Evolutionary conservation across 2,113 vertebrate species (phyloP).

Genomic region (Pygoscelis adeliae): DNA sequence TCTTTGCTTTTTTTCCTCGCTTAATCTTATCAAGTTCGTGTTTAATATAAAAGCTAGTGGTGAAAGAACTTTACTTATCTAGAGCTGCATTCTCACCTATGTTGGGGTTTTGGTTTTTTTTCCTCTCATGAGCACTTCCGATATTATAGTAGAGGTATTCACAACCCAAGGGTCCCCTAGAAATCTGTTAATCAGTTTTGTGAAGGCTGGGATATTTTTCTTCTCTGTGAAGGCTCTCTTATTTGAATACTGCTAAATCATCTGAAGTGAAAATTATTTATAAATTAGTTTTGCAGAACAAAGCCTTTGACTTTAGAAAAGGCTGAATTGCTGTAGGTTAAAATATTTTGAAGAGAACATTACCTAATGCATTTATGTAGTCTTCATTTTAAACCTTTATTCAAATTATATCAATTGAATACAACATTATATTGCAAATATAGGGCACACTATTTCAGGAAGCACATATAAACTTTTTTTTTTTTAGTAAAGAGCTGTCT

Average conservation of each 20-base stretch:
- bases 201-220: neutral
- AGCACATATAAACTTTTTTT: neutral
- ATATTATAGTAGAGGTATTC: neutral
- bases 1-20: neutral
- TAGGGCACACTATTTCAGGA: neutral
- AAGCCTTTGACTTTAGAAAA: conserved; percentile 7
- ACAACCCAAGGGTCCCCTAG: neutral
- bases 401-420: neutral
- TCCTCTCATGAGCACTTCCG: neutral
- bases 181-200: neutral
- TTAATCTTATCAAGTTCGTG: neutral
- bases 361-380: neutral
- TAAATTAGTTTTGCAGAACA: neutral
- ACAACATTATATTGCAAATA: neutral
- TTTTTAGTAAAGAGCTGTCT: neutral
- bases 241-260: neutral
- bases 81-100: neutral
- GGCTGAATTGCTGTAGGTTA: neutral
- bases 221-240: neutral
- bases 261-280: neutral
- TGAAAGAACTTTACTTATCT: neutral
- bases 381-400: neutral
- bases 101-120: neutral
- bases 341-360: neutral
- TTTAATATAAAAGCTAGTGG: neutral